Evolutionary conservation across 2,888 invertebrate species (phyloP), one percentile per base, ranked within the genome.

Genomic region (Achlya flavicornis): DNA sequence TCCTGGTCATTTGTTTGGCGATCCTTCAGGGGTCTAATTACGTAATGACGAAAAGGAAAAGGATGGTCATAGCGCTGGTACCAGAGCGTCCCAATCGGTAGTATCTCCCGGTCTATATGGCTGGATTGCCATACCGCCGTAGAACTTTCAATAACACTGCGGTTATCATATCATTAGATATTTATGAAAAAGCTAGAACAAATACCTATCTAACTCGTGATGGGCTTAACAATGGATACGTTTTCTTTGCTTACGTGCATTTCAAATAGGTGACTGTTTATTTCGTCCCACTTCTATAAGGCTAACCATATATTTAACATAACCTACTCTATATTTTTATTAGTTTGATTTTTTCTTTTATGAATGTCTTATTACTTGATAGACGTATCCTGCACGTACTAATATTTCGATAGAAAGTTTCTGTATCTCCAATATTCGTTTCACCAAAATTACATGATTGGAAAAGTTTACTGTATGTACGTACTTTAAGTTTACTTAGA

Each of bases 181-280:
- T 35, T 35, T 7, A 35, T 35, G 35, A 35, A 35, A 35, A 35
- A 35, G 4, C 5, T 35, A 35, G 6, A 35, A 26, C 26, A 26
- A 26, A 26, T 26, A 10, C 1, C 3, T 46, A 46, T n/a, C 6
- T n/a, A 46, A n/a, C n/a, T 46, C 46, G 6, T 43, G 14, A 43
- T 4, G 43, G 4, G n/a, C 6, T 19, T 11, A 11, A 63, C 68
- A 78, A 43, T 75, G 84, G 63, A 69, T 57, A 61, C 70, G 46
- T 48, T 19, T 61, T 12, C 33, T 58, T 61, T 65, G 46, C 46
- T 46, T 68, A 64, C 78, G 79, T 83, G 84, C 75, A 81, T 84
- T 63, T 62, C 53, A 79, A 84, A 62, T 62, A 70, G 65, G 63
- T 38, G 67, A 67, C 74, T 67, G 71, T 41, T 26, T 41, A 41